phyloP scores from a whole-genome alignment of 2,113 vertebrate species.

The Buteo buteo region DNA sequence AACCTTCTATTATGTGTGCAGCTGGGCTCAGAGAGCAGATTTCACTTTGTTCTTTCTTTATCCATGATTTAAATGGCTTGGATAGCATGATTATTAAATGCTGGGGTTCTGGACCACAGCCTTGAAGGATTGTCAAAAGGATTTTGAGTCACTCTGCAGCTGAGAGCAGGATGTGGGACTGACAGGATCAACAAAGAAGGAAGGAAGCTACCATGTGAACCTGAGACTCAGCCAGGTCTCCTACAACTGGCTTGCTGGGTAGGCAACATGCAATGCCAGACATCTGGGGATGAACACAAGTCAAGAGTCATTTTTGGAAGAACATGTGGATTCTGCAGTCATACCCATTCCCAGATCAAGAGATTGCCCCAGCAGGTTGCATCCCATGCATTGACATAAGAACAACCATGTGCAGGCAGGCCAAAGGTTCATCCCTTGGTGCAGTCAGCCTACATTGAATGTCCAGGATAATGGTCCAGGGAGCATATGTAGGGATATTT shows the following conservation, averaged over 20 bases:
- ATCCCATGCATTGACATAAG: background rate
- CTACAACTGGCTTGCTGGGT: background rate
- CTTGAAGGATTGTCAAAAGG: background rate
- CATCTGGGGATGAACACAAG: background rate
- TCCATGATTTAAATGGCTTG: background rate
- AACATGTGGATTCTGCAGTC: background rate
- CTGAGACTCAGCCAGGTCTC: conserved; percentile 1
- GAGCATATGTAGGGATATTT: background rate
- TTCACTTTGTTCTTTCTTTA: conserved; percentile 42
- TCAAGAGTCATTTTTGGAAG: background rate
- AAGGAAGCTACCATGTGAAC: conserved; percentile 26
- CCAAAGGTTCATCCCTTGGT: background rate
- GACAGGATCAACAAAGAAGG: background rate
- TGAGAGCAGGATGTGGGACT: conserved; percentile 19
- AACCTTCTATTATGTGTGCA: background rate
- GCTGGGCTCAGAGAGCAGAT: conserved; percentile 21
- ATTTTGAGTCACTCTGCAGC: background rate
- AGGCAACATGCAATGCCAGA: background rate
- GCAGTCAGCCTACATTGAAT: background rate
- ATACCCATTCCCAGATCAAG: background rate
- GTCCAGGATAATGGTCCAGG: background rate
- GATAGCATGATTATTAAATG: background rate
- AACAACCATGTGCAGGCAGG: background rate
- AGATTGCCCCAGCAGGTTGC: background rate
- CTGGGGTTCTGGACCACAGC: conserved; percentile 5